Conservation (phyloP, 2,113 vertebrate genomes). For the Deroptyus accipitrinus region DNA sequence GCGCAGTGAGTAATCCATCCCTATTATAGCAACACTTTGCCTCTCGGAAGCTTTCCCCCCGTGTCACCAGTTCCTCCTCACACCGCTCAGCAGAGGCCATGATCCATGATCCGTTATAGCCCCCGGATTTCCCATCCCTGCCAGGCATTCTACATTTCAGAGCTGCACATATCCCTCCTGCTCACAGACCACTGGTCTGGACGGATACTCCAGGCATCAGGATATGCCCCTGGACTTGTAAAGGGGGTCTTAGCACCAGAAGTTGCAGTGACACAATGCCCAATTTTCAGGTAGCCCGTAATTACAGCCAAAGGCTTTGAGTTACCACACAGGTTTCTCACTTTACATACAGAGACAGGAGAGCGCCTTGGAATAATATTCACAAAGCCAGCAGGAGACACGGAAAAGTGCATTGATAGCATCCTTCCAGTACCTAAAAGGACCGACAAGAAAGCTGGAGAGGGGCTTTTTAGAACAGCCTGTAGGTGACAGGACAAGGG, state of each 20-base stretch:
- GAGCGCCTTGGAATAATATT: not conserved
- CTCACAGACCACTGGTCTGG: not conserved
- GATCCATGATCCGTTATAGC: not conserved
- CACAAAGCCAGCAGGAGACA: not conserved
- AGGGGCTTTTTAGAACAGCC: not conserved
- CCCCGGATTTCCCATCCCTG: not conserved
- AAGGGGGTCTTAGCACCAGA: not conserved
- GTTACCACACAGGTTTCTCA: not conserved
- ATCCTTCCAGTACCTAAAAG: not conserved
- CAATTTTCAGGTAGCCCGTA: no score
- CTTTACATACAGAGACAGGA: not conserved
- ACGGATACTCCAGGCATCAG: accelerated
- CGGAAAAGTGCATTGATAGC: not conserved
- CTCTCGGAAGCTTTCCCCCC: not conserved
- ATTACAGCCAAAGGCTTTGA: not conserved
- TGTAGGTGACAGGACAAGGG: not conserved
- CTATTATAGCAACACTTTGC: not conserved
- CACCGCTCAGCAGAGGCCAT: not conserved
- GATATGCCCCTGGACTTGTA: not conserved
- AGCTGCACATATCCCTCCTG: not conserved
- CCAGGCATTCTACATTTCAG: not conserved
- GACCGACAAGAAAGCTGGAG: not conserved
- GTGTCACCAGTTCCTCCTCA: not conserved
- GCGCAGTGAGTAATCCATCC: constrained; percentile 11
- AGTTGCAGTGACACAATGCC: not conserved